A percentile compares a stretch with the other conserved stretches of the same genome.
phyloP scores from a whole-genome alignment of 2,888 invertebrate species.

The Agrenia bidenticulata region DNA sequence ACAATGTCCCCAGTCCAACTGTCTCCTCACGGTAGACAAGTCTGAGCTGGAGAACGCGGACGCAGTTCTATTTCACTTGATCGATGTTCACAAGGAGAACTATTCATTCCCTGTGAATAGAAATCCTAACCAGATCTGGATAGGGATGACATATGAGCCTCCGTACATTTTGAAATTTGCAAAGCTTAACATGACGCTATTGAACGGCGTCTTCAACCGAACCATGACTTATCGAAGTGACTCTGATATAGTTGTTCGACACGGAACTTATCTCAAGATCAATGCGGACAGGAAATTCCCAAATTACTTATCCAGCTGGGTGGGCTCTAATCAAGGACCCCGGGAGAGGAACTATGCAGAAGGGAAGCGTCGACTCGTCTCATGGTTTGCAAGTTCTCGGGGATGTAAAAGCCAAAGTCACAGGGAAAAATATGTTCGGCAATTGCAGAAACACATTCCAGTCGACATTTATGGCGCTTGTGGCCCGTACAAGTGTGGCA shows the following conservation, averaged over 20 bases:
- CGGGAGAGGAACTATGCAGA: constrained; percentile 44
- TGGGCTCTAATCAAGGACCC: constrained; percentile 35
- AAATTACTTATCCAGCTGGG: constrained; percentile 30
- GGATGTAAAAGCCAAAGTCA: constrained; percentile 53
- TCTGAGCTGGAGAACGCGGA: constrained; percentile 56
- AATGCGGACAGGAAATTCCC: constrained; percentile 18
- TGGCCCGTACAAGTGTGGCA: constrained; percentile 55
- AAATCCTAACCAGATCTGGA: constrained; percentile 64
- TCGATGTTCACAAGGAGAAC: constrained; percentile 57
- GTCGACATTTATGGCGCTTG: constrained; percentile 56
- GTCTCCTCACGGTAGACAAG: constrained; percentile 42
- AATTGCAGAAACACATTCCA: constrained; percentile 54
- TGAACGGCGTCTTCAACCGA: constrained; percentile 64
- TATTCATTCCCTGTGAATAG: constrained; percentile 60
- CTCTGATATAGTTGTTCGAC: constrained; percentile 57
- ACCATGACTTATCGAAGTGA: constrained; percentile 60
- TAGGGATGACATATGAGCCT: constrained; percentile 70
- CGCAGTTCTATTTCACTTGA: constrained; percentile 66
- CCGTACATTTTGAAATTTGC: constrained; percentile 60
- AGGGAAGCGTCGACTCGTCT: constrained; percentile 49
- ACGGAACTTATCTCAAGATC: constrained; percentile 54
- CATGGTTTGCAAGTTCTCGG: constrained; percentile 50
- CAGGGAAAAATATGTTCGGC: constrained; percentile 54
- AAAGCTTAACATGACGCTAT: constrained; percentile 56
- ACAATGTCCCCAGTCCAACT: constrained; percentile 45